Base-by-base conservation (phyloP, 2,888 invertebrate genomes). In the Ectemnius cavifrons region DNA sequence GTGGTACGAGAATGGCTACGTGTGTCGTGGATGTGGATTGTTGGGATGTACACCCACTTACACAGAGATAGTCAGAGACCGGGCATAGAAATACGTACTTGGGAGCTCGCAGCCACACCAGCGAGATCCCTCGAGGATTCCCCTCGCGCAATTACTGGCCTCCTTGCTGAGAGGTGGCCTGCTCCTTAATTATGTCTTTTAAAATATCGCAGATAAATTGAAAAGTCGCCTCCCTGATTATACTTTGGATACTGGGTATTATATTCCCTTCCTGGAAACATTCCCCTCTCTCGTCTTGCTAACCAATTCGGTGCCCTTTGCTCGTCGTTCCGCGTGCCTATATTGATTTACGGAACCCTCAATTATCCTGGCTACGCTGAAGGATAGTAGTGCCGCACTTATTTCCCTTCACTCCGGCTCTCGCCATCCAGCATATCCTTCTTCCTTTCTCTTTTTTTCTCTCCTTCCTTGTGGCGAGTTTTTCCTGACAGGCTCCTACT, bases 161-260 rank as follows among this genome's bases (percentile, higher is more conserved):
- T 79, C 80, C 74, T 80, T 81, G 81, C 78, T 79, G 81, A 80
- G 83, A 73, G 77, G 80, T 81, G 80, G 84, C 80, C 78, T 79
- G 81, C 82, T 76, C 84, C 86, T 89, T 89, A 89, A 89, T 89
- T 88, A 88, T 88, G 87, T 87, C 85, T 85, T 87, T 89, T 85
- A 84, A 89, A 89, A 89, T 88, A 89, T 88, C 85, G 78, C 79
- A 86, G 82, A 85, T 86, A 87, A 89, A 89, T 89, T 89, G 89
- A 88, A 89, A 89, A 89, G 86, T 86, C 86, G 83, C 79, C 85
- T 81, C 81, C 83, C 85, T 86, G 85, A 87, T 89, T 88, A 84
- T 83, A 89, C 89, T 88, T 85, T 81, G 80, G 82, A 85, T 86
- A 84, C 75, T 74, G 64, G 72, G 83, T 79, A 86, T 86, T 84